Evolutionary conservation across 2,113 vertebrate species (phyloP).

Genomic region (Xenotilapia caudafasciata): DNA sequence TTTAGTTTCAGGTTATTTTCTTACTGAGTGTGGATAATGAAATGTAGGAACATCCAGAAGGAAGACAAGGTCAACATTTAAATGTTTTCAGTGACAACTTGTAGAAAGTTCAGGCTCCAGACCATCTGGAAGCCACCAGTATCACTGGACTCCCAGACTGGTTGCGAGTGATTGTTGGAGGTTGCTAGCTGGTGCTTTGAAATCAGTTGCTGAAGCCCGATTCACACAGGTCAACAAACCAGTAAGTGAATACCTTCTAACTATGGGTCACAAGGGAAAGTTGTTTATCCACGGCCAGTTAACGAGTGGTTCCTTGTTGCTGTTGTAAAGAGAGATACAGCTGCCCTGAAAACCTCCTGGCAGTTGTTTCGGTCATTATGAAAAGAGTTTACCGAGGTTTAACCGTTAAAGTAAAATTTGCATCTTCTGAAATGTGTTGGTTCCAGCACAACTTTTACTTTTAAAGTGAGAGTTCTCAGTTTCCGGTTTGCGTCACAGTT

Average conservation of each 20-base stretch:
- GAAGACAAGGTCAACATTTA: not conserved
- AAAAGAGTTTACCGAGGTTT: not conserved
- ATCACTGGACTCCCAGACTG: not conserved
- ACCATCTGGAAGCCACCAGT: not conserved
- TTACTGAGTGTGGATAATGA: not conserved
- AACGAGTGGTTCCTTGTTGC: not conserved
- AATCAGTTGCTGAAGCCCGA: not conserved
- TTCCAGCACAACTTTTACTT: not conserved
- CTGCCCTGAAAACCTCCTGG: not conserved
- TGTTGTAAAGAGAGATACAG: not conserved
- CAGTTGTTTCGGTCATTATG: not conserved
- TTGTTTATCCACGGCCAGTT: accelerated
- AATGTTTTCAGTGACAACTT: not conserved
- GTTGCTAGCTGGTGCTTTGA: not conserved
- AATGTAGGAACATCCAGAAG: not conserved
- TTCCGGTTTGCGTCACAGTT: not conserved
- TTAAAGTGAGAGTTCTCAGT: not conserved
- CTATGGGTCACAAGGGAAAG: not conserved
- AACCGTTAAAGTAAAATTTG: not conserved
- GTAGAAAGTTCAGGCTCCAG: not conserved
- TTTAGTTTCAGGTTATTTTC: not conserved
- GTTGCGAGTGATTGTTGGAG: not conserved
- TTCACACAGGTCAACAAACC: not conserved
- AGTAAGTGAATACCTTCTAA: not conserved
- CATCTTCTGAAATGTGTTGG: not conserved